phyloP scores from a whole-genome alignment of 2,797 vertebrate genomes.

The Benthosema pterotum region DNA sequence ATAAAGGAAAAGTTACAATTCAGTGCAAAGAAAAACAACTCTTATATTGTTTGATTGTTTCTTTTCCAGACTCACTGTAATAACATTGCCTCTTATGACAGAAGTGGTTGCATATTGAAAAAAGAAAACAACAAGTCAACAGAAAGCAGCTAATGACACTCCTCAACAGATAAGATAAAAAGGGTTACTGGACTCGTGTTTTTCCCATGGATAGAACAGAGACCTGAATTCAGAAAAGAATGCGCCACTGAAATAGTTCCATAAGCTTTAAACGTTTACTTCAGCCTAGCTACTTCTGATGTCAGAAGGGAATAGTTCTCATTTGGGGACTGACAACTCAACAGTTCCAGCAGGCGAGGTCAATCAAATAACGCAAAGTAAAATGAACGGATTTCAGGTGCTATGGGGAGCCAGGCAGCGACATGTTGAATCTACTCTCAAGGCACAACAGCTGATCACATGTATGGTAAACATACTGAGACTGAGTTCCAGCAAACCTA shows the following conservation, averaged over 20 bases:
- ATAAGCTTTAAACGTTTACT: slow-evolving; percentile 37
- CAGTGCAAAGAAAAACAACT: slow-evolving; percentile 91
- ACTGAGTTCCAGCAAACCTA: slow-evolving; percentile 52
- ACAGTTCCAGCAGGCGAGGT: slow-evolving; percentile 20
- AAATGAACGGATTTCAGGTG: slow-evolving; percentile 56
- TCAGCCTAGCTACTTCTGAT: slow-evolving; percentile 19
- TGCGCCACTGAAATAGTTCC: slow-evolving; percentile 62
- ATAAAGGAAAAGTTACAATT: slow-evolving; percentile 88
- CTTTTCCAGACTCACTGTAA: slow-evolving; percentile 89
- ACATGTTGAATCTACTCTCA: slow-evolving; percentile 97
- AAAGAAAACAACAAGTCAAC: slow-evolving; percentile 79
- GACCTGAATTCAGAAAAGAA: slow-evolving; percentile 64
- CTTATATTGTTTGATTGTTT: slow-evolving; percentile 66
- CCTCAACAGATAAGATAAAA: slow-evolving; percentile 84
- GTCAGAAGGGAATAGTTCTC: slow-evolving; percentile 8
- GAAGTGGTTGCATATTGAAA: slow-evolving; percentile 99
- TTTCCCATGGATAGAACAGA: slow-evolving; percentile 66
- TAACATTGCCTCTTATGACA: slow-evolving; percentile 90
- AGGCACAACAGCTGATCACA: slow-evolving; percentile 98
- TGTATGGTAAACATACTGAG: slow-evolving; percentile 86
- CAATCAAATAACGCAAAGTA: slow-evolving; percentile 20
- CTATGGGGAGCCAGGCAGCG: slow-evolving; percentile 93
- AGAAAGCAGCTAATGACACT: slow-evolving; percentile 93
- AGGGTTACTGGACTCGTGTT: slow-evolving; percentile 83
- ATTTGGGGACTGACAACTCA: slow-evolving; percentile 1